phyloP scores from a whole-genome alignment of 2,888 invertebrate genomes.

The Leptopilina drosophilae region DNA sequence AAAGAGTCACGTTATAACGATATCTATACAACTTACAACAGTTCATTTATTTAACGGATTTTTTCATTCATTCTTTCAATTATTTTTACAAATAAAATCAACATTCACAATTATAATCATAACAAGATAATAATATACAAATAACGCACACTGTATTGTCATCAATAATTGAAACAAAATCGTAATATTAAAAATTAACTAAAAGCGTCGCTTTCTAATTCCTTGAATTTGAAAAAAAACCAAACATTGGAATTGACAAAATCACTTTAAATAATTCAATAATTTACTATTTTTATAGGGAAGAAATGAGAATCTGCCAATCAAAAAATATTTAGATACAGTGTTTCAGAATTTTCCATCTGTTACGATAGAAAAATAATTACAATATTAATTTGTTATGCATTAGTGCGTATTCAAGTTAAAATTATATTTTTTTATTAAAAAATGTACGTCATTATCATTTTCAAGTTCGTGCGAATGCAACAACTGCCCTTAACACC shows the following conservation, averaged over 20 bases:
- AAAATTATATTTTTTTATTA: background rate
- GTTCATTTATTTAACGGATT: slow-evolving; percentile 36
- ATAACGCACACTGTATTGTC: slow-evolving; percentile 39
- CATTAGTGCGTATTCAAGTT: background rate
- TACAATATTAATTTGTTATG: slow-evolving; percentile 8
- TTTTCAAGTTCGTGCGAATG: slow-evolving; percentile 26
- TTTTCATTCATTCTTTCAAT: slow-evolving; percentile 52
- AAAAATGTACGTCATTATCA: background rate
- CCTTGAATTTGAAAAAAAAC: background rate
- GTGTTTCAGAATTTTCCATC: background rate
- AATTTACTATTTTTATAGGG: no score
- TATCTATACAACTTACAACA: slow-evolving; percentile 71
- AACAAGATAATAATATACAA: slow-evolving; percentile 10
- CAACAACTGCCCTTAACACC: slow-evolving; percentile 28
- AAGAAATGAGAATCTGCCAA: background rate
- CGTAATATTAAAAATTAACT: background rate
- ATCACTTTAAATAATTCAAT: background rate
- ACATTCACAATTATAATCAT: slow-evolving; percentile 65
- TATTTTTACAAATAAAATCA: slow-evolving; percentile 62
- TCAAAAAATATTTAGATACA: slow-evolving; percentile 2
- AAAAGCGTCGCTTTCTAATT: background rate
- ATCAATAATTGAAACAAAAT: slow-evolving; percentile 26
- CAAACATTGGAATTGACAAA: background rate
- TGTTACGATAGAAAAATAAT: background rate
- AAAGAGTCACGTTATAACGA: slow-evolving; percentile 50